phyloP scores from a whole-genome alignment of 1,140 invertebrate genomes.

The Drosophila aff. region DNA sequence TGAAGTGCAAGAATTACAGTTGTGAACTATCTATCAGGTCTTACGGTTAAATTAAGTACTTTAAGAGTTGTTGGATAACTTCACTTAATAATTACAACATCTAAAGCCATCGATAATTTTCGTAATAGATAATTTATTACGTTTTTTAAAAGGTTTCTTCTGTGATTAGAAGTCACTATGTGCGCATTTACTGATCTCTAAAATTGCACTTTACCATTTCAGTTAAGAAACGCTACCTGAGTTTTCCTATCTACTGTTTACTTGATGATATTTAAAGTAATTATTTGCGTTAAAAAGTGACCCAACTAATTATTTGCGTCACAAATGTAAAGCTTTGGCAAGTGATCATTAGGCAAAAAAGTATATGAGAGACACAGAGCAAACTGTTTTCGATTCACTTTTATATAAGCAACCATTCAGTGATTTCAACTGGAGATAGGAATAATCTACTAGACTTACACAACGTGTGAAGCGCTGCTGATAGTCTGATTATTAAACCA shows the following conservation, averaged over 20 bases:
- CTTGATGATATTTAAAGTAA: constrained; percentile 19
- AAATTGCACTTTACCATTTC: not conserved
- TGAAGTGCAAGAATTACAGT: not conserved
- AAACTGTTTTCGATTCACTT: constrained; percentile 6
- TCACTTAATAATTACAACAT: not conserved
- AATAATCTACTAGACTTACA: constrained; percentile 32
- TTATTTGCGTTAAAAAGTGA: constrained; percentile 15
- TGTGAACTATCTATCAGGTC: not conserved
- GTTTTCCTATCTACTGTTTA: constrained; percentile 7
- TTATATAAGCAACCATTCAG: constrained; percentile 28
- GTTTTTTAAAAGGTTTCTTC: not conserved
- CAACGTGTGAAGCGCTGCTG: constrained; percentile 7
- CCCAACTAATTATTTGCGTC: constrained; percentile 25
- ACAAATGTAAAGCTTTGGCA: constrained; percentile 1
- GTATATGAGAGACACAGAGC: not conserved
- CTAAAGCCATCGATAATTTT: not conserved
- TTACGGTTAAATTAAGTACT: not conserved
- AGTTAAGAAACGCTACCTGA: not conserved
- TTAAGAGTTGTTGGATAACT: not conserved
- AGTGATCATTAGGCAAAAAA: constrained; percentile 1
- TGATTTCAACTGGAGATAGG: constrained; percentile 27
- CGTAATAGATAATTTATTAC: constrained; percentile 2
- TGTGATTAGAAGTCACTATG: not conserved
- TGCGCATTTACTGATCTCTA: not conserved
- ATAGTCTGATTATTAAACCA: constrained; percentile 25